Evolutionary conservation across 23 tunicate species (phyloP).

Genomic region (Aplidium turbinatum): DNA sequence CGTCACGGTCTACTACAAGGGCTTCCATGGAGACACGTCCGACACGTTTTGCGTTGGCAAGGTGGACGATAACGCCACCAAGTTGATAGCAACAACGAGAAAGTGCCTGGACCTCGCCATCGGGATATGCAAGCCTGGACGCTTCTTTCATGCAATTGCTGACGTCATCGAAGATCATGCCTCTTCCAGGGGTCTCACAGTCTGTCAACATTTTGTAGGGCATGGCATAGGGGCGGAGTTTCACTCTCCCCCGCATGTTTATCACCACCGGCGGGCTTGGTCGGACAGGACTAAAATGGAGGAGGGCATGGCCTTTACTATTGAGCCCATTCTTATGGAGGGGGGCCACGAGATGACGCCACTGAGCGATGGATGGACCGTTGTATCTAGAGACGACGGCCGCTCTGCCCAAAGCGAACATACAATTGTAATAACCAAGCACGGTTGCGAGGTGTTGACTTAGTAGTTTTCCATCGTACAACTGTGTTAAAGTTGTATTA

Average conservation of each 20-base stretch:
- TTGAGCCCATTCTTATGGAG: constrained; percentile 90
- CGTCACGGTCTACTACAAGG: constrained; percentile 62
- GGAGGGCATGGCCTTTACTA: constrained; percentile 79
- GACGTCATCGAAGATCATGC: constrained; percentile 47
- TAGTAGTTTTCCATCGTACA: neutral
- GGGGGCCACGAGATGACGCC: constrained; percentile 28
- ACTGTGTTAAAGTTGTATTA: neutral
- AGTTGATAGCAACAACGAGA: constrained; percentile 40
- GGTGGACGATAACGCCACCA: constrained; percentile 29
- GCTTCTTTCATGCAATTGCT: constrained; percentile 39
- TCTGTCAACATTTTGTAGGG: constrained; percentile 72
- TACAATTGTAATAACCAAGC: constrained; percentile 67
- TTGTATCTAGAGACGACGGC: constrained; percentile 49
- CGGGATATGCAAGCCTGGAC: constrained; percentile 59
- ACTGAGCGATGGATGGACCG: constrained; percentile 82
- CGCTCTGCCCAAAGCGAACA: constrained; percentile 90
- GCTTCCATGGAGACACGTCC: constrained; percentile 92
- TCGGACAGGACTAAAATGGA: constrained; percentile 34
- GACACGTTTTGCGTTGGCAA: constrained; percentile 86
- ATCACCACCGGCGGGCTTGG: constrained; percentile 24
- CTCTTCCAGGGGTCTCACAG: constrained; percentile 26
- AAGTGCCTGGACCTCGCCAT: constrained; percentile 53
- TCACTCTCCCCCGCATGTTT: constrained; percentile 75
- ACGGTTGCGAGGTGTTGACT: constrained; percentile 60
- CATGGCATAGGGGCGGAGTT: constrained; percentile 83